A percentile compares a stretch with the other conserved stretches of the same genome.
Evolutionary conservation across 2,113 vertebrate species (phyloP).

Genomic region (Triplophysa rosa): DNA sequence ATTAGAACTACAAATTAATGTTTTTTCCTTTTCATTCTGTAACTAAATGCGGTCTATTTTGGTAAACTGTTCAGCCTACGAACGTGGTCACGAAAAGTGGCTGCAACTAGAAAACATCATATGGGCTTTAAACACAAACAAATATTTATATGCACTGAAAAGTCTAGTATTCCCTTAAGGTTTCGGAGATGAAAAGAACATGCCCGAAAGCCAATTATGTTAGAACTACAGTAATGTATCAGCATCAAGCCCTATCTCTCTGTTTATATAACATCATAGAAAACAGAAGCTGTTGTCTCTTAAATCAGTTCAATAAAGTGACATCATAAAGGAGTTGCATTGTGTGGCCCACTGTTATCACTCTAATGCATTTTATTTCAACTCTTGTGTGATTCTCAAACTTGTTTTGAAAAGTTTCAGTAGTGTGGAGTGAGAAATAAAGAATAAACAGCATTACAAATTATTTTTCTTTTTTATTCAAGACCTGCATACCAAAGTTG

Average conservation of each 20-base stretch:
- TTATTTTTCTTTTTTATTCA: conserved; percentile 29
- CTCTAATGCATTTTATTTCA: background rate
- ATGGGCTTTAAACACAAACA: background rate
- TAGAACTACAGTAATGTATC: background rate
- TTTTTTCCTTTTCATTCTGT: background rate
- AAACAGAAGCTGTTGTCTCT: background rate
- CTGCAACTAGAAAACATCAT: background rate
- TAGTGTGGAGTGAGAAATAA: conserved; percentile 1
- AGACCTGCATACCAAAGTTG: conserved; percentile 65
- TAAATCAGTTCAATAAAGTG: background rate
- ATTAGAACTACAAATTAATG: background rate
- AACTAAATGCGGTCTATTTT: background rate
- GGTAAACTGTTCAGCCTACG: background rate
- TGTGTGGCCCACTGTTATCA: background rate
- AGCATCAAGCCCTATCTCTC: background rate
- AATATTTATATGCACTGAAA: background rate
- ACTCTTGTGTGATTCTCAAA: background rate
- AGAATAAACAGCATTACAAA: conserved; percentile 52
- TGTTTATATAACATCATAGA: background rate
- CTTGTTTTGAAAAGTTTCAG: too few species aligned
- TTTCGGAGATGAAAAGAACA: background rate
- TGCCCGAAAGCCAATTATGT: background rate
- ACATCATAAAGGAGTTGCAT: background rate
- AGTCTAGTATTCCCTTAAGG: background rate
- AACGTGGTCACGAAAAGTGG: background rate